phyloP scores from a whole-genome alignment of 2,888 invertebrate genomes.

The Siphonodentalium dalli region DNA sequence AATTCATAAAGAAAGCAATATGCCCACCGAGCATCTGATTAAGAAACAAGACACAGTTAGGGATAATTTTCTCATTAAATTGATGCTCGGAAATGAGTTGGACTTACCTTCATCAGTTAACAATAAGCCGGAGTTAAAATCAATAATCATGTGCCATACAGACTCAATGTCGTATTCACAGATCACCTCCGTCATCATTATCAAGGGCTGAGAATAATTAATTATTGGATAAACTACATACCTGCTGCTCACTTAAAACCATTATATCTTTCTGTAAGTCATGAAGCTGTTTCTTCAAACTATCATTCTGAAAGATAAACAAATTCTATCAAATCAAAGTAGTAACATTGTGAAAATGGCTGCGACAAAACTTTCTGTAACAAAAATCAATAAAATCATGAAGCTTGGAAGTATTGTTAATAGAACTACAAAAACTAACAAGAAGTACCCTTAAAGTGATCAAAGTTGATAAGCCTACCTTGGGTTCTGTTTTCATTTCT shows the following conservation, averaged over 20 bases:
- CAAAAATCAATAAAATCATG: conserved; percentile 48
- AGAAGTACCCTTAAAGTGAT: neutral
- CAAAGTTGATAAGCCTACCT: conserved; percentile 48
- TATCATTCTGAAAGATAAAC: conserved; percentile 46
- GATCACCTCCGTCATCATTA: too few species aligned
- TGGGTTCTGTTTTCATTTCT: conserved; percentile 52
- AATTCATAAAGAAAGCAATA: too few species aligned
- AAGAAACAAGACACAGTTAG: too few species aligned
- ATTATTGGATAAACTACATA: conserved; percentile 30
- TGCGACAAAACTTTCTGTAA: conserved; percentile 40
- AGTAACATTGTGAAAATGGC: neutral
- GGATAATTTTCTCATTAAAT: too few species aligned
- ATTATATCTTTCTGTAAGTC: conserved; percentile 56
- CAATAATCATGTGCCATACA: too few species aligned
- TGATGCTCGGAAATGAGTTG: too few species aligned
- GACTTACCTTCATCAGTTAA: too few species aligned
- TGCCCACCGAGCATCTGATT: too few species aligned
- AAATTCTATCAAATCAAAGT: too few species aligned
- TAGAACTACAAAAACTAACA: neutral
- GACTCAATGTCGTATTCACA: too few species aligned
- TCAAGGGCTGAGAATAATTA: too few species aligned
- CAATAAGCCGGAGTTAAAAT: too few species aligned
- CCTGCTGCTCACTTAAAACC: conserved; percentile 57
- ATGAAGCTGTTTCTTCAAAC: conserved; percentile 45
- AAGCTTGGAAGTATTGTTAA: neutral